Percentiles rank a stretch among this genome's conserved stretches.
Evolutionary conservation across 2,113 vertebrate genomes (phyloP).

Genomic region (Brienomyrus longianalis): DNA sequence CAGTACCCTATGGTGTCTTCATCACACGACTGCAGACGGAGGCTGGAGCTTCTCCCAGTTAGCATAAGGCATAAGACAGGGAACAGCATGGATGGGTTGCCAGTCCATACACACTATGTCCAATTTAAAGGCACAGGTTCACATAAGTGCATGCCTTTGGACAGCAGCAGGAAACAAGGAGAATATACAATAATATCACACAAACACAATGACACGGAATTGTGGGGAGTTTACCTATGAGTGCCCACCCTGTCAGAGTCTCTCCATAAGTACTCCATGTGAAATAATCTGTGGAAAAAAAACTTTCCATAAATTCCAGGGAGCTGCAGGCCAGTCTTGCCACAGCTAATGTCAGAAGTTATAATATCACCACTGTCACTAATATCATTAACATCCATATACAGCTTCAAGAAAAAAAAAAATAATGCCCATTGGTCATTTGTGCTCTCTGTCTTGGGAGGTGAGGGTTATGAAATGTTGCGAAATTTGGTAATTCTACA

Average conservation of each 20-base stretch:
- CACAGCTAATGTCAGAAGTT: too few relatives aligned
- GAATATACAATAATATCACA: neutral
- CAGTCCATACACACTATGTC: neutral
- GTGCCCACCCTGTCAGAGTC: neutral
- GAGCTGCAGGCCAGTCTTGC: too few relatives aligned
- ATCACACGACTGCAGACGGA: neutral
- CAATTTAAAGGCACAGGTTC: neutral
- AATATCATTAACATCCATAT: too few relatives aligned
- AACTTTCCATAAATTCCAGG: too few relatives aligned
- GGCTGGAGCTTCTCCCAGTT: neutral
- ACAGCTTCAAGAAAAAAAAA: too few relatives aligned
- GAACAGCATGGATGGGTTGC: neutral
- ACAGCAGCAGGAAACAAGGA: neutral
- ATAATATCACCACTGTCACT: too few relatives aligned
- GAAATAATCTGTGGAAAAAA: neutral
- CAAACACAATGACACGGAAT: neutral
- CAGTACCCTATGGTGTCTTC: neutral
- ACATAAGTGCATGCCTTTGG: neutral
- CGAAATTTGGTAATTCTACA: too few relatives aligned
- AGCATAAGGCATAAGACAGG: neutral
- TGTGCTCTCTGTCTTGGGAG: too few relatives aligned
- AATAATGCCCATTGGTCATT: too few relatives aligned
- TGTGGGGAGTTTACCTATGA: neutral
- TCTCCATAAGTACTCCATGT: neutral
- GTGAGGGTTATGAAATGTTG: too few relatives aligned